Evolutionary conservation across 92 coral and sea anemone species (phyloP).

Genomic region (Pocillopora grandis): DNA sequence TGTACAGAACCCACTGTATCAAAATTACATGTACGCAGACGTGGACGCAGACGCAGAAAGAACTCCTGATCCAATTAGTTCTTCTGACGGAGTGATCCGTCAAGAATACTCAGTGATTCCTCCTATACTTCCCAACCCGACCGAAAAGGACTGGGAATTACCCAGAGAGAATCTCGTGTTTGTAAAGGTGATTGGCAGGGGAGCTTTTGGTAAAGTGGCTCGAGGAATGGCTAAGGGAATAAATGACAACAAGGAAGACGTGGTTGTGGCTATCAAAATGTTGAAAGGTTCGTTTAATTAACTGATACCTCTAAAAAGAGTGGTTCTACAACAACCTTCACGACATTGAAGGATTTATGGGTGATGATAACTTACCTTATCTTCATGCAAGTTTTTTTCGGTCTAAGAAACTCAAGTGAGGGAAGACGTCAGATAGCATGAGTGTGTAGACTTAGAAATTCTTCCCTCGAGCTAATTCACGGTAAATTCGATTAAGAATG

Average conservation of each 20-base stretch:
- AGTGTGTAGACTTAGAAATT: no score
- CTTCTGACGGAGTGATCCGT: neutral
- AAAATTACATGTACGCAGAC: neutral
- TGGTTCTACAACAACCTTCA: no score
- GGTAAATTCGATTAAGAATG: no score
- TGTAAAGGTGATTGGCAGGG: constrained; percentile 69
- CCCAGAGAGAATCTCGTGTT: constrained; percentile 58
- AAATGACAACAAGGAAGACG: constrained; percentile 27
- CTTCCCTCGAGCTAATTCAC: no score
- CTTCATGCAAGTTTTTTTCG: no score
- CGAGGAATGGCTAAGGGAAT: constrained; percentile 49
- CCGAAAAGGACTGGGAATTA: constrained; percentile 56
- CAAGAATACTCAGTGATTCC: constrained; percentile 39
- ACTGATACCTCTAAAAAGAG: no score
- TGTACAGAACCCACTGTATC: neutral
- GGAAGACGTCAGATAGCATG: no score
- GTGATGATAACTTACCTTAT: no score
- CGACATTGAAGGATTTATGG: no score
- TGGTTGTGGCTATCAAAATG: constrained; percentile 69
- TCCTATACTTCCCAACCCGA: constrained; percentile 17
- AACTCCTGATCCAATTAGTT: neutral
- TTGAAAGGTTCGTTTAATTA: constrained; percentile 39
- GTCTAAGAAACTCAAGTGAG: no score
- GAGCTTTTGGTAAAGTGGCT: constrained; percentile 75
- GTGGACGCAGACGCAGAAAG: neutral